Evolutionary conservation across 2,888 invertebrate species (phyloP).

Genomic region (Taphrorychus bicolor): DNA sequence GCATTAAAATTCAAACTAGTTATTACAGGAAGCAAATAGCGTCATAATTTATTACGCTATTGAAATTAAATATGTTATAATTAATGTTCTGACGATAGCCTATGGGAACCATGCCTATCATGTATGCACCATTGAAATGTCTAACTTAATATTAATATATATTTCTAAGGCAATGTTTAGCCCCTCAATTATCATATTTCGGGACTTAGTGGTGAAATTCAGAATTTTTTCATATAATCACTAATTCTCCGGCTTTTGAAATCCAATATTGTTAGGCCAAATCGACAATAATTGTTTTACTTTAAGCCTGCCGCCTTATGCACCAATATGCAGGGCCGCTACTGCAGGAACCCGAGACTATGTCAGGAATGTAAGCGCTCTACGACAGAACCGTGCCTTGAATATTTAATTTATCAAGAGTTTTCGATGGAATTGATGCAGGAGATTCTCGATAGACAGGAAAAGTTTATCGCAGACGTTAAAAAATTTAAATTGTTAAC

Average conservation of each 20-base stretch:
- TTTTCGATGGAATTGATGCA: conserved; percentile 37
- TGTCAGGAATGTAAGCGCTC: conserved; percentile 24
- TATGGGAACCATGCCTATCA: not conserved
- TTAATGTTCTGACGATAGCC: not conserved
- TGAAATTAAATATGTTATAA: not conserved
- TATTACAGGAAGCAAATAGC: not conserved
- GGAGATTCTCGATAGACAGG: conserved; percentile 29
- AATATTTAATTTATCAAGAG: conserved; percentile 26
- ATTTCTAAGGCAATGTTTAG: not conserved
- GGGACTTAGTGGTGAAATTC: not conserved
- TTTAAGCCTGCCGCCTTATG: too few relatives aligned
- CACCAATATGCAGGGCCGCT: not conserved
- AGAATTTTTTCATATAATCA: not conserved
- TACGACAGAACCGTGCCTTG: conserved; percentile 12
- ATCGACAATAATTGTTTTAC: too few relatives aligned
- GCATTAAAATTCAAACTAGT: conserved; percentile 13
- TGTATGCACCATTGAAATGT: conserved; percentile 4
- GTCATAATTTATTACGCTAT: not conserved
- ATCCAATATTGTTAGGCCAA: too few relatives aligned
- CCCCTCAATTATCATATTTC: too few relatives aligned
- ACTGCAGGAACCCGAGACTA: not conserved
- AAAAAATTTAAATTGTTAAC: conserved; percentile 26
- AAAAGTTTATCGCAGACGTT: conserved; percentile 24
- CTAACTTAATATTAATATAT: not conserved
- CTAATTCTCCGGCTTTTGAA: too few relatives aligned